Conservation (phyloP, 1,140 invertebrate species). For the Panagrolaimus sp. region DNA sequence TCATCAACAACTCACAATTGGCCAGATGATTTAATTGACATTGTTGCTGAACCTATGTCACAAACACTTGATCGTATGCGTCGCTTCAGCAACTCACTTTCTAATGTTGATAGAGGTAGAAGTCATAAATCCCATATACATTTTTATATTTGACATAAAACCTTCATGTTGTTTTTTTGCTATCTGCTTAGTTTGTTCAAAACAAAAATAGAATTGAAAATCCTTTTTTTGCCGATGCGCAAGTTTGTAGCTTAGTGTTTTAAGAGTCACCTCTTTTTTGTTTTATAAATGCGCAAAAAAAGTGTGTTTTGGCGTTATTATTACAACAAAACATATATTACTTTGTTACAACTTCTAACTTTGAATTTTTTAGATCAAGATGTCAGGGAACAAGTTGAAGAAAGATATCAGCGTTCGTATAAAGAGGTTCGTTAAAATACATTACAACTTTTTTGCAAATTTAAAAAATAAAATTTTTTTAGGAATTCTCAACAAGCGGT, state of each 20-base stretch:
- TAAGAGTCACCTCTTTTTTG: neutral
- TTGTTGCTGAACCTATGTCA: constrained; percentile 55
- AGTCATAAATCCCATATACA: too few relatives aligned
- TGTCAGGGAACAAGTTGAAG: constrained; percentile 29
- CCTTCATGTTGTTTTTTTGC: too few relatives aligned
- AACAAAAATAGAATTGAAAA: constrained; percentile 12
- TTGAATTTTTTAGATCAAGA: constrained; percentile 21
- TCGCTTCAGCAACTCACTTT: constrained; percentile 53
- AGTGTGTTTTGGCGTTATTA: neutral
- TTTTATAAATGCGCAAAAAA: neutral
- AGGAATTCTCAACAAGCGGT: constrained; percentile 8
- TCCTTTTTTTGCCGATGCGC: constrained; percentile 9
- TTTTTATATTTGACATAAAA: too few relatives aligned
- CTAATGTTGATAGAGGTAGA: constrained; percentile 46
- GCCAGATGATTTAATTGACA: constrained; percentile 56
- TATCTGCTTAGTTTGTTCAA: constrained; percentile 1
- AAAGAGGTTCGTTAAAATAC: constrained; percentile 42
- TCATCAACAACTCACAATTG: constrained; percentile 39
- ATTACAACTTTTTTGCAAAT: neutral
- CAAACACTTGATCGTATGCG: constrained; percentile 55
- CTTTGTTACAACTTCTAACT: constrained; percentile 15
- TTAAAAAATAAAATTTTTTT: constrained; percentile 1
- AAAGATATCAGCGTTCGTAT: constrained; percentile 39
- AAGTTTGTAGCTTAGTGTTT: constrained; percentile 1
- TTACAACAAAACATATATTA: neutral